These are phyloP conservation scores for Pomacea maculata DNA, from an alignment of 1,140 invertebrate species.

Conservation along the genomic window DNA sequence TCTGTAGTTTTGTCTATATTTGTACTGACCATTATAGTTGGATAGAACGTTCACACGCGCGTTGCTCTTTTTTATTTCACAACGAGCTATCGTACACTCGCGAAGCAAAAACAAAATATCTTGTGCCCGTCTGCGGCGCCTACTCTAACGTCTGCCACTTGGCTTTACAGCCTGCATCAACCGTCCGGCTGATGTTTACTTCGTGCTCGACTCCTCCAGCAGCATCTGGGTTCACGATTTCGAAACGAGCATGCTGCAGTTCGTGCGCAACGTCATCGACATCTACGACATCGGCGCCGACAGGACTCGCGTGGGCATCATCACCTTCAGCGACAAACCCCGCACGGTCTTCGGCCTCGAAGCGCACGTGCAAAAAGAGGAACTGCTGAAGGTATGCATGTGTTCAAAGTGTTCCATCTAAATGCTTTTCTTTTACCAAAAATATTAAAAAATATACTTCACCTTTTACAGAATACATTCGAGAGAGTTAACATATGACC, in stretches of 20 bases:
- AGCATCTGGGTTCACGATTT: constrained; percentile 48
- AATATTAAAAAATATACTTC: no score
- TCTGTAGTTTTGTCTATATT: no score
- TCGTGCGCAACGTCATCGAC: constrained; percentile 41
- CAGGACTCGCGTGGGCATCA: constrained; percentile 39
- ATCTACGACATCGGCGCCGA: constrained; percentile 36
- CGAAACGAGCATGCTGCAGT: constrained; percentile 36
- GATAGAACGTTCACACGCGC: no score
- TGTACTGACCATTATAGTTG: no score
- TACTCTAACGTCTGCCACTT: not conserved
- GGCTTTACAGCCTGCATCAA: constrained; percentile 39
- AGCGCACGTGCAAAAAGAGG: constrained; percentile 23
- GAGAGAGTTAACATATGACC: no score
- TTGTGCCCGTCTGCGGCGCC: not conserved
- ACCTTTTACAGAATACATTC: no score
- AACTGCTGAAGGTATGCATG: constrained; percentile 25
- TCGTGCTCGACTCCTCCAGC: constrained; percentile 49
- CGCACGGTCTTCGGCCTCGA: constrained; percentile 32
- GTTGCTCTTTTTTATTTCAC: not conserved
- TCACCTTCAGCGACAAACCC: constrained; percentile 37
- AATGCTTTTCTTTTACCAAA: no score
- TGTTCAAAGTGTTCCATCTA: no score
- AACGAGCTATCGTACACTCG: not conserved
- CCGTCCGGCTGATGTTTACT: constrained; percentile 51
- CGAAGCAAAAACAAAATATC: not conserved